phyloP scores from a whole-genome alignment of 2,888 invertebrate species.

The Drosophila conformis region DNA sequence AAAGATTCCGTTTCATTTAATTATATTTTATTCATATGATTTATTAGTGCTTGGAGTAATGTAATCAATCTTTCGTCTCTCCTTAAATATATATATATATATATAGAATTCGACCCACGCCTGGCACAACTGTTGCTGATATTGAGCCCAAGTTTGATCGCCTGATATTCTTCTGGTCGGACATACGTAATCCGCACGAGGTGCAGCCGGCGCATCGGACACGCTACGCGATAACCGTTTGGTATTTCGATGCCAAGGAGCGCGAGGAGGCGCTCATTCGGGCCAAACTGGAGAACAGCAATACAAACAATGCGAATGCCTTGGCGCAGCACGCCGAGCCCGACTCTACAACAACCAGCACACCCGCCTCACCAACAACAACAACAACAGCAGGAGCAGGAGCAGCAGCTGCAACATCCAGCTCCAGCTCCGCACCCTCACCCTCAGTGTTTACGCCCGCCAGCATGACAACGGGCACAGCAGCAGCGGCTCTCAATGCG shows the following conservation, averaged over 20 bases:
- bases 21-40: not conserved
- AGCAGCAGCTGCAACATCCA: conserved; percentile 25
- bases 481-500: conserved; percentile 57
- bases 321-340: conserved; percentile 52
- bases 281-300: conserved; percentile 61
- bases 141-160: conserved; percentile 97
- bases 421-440: conserved; percentile 1
- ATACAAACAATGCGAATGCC: conserved; percentile 57
- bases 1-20: not conserved
- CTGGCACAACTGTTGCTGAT: conserved; percentile 93
- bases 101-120: conserved; percentile 93
- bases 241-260: conserved; percentile 96
- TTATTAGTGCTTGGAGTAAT: not conserved
- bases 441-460: conserved; percentile 51
- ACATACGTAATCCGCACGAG: conserved; percentile 97
- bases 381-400: conserved; percentile 13
- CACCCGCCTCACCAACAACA: conserved; percentile 42
- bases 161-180: conserved; percentile 99
- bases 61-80: not conserved
- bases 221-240: conserved; percentile 95
- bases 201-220: conserved; percentile 96
- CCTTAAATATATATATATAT: not conserved
- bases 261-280: conserved; percentile 88
- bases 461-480: conserved; percentile 61
- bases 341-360: conserved; percentile 52